Evolutionary conservation across 2,113 vertebrate genomes (phyloP), one percentile per base, ranked within the genome.

Genomic region (Tragulus kanchil): DNA sequence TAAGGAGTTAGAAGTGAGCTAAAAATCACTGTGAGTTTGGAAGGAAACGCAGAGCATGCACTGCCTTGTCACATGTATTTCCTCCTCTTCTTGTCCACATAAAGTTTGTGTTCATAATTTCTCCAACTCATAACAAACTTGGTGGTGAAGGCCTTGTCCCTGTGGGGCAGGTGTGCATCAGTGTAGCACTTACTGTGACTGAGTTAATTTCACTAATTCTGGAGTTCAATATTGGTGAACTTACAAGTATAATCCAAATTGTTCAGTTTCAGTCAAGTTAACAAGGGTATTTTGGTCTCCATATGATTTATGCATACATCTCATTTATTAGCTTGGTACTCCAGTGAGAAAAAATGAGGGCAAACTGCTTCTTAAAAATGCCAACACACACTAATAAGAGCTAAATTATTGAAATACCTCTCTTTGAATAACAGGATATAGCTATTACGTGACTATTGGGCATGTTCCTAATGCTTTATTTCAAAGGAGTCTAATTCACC

Each of bases 341-440:
- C 9, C 42, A 58, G 8, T 64, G 25, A 77, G 28, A 48, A 77
- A 54, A 59, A 48, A 15, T 21, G 28, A 6, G 28, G 8, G 11
- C 13, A 61, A 77, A 28, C 50, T 64, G 9, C 56, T 85, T 71
- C 21, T 79, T 67, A 62, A 65, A 91, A 15, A 65, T 0, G 36
- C 42, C 28, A 62, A 65, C 54, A 65, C 69, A 73, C 16, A 92
- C 54, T 62, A 92, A 79, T 52, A 67, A 95, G 90, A 89, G 89
- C 89, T 85, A 79, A 93, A 9, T 86, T 26, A 69, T 26, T 86
- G 45, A 94, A 94, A 52, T 23, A 58, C 4, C 31, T 83, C 50
- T 23, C 31, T 85, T 88, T 85, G 17, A 85, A 69, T 61, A 42
- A 92, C 11, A 54, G 9, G 8, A 1, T 14, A 45, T 4, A 79